Evolutionary conservation across 2,888 invertebrate genomes (phyloP).

Genomic region (Eumerus sabulonum): DNA sequence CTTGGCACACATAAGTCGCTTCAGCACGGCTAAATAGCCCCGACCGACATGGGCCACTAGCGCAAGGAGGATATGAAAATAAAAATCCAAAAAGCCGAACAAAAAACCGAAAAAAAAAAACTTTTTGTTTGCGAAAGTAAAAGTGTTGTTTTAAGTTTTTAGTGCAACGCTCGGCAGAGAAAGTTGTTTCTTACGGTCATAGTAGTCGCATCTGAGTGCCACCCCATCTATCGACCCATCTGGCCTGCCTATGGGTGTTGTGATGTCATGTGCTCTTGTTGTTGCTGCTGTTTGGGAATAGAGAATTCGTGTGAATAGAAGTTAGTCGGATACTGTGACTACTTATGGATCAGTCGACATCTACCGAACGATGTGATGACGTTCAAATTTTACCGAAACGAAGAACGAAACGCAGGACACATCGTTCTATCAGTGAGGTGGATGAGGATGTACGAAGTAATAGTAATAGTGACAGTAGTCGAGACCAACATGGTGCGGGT

Average conservation of each 20-base stretch:
- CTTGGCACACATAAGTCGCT: conserved; percentile 33
- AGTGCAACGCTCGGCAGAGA: conserved; percentile 44
- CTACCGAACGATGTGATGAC: conserved; percentile 25
- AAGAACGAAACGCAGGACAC: too few species aligned
- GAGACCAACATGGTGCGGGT: too few species aligned
- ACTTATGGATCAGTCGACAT: conserved; percentile 63
- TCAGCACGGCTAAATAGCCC: conserved; percentile 2
- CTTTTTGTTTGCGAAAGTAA: conserved; percentile 64
- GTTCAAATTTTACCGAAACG: too few species aligned
- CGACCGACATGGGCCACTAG: too few species aligned
- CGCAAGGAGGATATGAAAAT: conserved; percentile 9
- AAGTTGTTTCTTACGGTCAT: conserved; percentile 60
- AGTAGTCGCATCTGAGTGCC: too few species aligned
- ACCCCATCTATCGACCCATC: conserved; percentile 49
- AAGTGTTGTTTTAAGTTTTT: conserved; percentile 59
- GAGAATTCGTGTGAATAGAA: conserved; percentile 46
- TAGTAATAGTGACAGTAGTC: neutral
- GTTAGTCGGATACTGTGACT: conserved; percentile 35
- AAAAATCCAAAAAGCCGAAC: too few species aligned
- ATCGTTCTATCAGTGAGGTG: neutral
- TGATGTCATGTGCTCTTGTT: conserved; percentile 31
- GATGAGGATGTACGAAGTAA: conserved; percentile 42
- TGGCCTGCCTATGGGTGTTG: neutral
- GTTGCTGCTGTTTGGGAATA: conserved; percentile 5
- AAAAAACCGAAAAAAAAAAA: neutral